A percentile compares a stretch with the other conserved stretches of the same genome.
Conservation (phyloP, 2,113 vertebrate species). For the Rhizomys pruinosus region DNA sequence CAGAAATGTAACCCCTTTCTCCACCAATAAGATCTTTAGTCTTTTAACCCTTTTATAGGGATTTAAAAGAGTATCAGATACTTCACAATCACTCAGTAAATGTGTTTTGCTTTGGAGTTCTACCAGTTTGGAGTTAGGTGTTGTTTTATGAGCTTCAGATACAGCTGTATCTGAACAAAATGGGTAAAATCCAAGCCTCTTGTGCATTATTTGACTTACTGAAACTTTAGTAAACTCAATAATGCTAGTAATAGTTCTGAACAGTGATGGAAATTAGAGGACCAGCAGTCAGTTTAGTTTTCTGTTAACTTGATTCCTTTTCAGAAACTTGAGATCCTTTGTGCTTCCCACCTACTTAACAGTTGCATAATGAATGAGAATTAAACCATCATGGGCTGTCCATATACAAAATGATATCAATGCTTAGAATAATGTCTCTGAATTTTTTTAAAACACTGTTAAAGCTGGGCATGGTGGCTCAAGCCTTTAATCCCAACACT, state of each 20-base stretch:
- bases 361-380: neutral
- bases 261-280: neutral
- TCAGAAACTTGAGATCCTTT: neutral
- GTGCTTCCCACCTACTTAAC: neutral
- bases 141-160: neutral
- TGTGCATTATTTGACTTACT: neutral
- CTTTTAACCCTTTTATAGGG: neutral
- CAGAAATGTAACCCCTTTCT: neutral
- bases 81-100: neutral
- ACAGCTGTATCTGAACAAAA: neutral
- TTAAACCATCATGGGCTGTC: neutral
- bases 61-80: slow-evolving; percentile 7
- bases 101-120: neutral
- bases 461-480: too few relatives aligned
- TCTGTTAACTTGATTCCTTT: neutral
- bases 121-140: neutral
- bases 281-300: neutral
- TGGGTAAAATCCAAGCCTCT: neutral
- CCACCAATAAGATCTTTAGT: neutral
- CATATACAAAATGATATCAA: neutral
- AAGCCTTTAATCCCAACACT: too few relatives aligned
- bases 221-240: neutral
- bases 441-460: too few relatives aligned
- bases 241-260: neutral
- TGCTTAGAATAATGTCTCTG: neutral